Evolutionary conservation across 2,113 vertebrate genomes (phyloP).

Genomic region (Lophura nycthemera): DNA sequence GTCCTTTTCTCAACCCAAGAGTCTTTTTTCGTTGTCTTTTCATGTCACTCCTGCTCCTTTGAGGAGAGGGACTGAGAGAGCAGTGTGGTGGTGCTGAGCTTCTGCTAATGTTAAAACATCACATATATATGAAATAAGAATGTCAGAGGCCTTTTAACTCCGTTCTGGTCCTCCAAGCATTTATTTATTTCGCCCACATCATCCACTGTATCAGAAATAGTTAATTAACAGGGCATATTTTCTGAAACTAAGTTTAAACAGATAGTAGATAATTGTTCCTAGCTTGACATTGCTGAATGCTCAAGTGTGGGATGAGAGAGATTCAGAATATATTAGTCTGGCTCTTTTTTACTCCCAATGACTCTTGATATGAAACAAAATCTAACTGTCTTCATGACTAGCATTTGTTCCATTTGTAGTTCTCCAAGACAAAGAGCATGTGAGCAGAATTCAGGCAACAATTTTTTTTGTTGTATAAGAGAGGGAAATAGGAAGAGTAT

Average conservation of each 20-base stretch:
- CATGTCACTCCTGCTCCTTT: neutral
- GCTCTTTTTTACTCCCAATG: neutral
- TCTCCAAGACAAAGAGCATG: neutral
- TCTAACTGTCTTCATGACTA: neutral
- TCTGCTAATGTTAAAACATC: neutral
- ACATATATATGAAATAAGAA: neutral
- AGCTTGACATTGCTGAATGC: neutral
- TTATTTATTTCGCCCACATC: neutral
- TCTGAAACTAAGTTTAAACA: neutral
- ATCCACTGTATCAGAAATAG: neutral
- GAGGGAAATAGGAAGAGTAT: neutral
- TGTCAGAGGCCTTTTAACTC: neutral
- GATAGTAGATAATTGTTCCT: neutral
- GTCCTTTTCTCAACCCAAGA: neutral
- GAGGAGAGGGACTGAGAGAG: neutral
- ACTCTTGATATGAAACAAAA: neutral
- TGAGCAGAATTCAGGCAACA: neutral
- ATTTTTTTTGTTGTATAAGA: neutral
- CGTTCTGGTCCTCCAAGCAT: neutral
- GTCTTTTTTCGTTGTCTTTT: neutral
- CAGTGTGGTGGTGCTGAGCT: neutral
- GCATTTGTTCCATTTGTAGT: neutral
- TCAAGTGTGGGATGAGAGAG: neutral
- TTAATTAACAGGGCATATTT: neutral
- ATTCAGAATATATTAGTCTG: neutral